Evolutionary conservation across 2,113 vertebrate genomes (phyloP).

Genomic region (Prionailurus viverrinus): DNA sequence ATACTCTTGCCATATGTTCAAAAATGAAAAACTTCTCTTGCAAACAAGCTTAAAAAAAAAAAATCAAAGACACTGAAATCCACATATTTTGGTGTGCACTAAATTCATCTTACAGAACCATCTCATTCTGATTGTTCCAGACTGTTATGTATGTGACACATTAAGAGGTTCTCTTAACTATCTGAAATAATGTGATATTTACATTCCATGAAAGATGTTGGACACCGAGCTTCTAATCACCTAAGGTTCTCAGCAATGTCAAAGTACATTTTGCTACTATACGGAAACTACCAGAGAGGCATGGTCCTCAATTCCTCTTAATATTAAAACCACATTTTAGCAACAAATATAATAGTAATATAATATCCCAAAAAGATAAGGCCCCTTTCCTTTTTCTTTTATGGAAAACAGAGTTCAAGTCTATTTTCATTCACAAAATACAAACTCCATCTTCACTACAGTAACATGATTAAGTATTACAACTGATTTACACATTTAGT

Average conservation of each 20-base stretch:
- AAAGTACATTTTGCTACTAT: constrained; percentile 55
- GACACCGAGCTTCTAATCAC: background rate
- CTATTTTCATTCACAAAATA: constrained; percentile 67
- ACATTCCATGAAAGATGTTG: constrained; percentile 27
- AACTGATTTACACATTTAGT: constrained; percentile 11
- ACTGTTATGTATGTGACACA: background rate
- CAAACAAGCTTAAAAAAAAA: constrained; percentile 62
- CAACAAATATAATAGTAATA: background rate
- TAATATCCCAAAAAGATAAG: background rate
- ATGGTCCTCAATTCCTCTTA: constrained; percentile 10
- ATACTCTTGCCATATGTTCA: constrained; percentile 64
- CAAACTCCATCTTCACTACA: constrained; percentile 34
- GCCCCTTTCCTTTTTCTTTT: constrained; percentile 23
- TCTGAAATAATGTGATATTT: constrained; percentile 48
- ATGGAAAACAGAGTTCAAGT: constrained; percentile 48
- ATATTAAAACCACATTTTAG: constrained; percentile 35
- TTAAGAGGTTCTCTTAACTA: constrained; percentile 45
- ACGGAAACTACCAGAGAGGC: background rate
- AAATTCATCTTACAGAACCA: constrained; percentile 58
- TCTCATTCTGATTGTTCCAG: background rate
- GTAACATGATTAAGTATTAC: constrained; percentile 2
- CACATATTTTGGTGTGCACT: constrained; percentile 17
- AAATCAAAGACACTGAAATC: constrained; percentile 47
- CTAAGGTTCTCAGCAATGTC: background rate
- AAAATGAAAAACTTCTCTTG: constrained; percentile 65